Conservation (phyloP, 2,113 vertebrate species). For the Suncus etruscus region DNA sequence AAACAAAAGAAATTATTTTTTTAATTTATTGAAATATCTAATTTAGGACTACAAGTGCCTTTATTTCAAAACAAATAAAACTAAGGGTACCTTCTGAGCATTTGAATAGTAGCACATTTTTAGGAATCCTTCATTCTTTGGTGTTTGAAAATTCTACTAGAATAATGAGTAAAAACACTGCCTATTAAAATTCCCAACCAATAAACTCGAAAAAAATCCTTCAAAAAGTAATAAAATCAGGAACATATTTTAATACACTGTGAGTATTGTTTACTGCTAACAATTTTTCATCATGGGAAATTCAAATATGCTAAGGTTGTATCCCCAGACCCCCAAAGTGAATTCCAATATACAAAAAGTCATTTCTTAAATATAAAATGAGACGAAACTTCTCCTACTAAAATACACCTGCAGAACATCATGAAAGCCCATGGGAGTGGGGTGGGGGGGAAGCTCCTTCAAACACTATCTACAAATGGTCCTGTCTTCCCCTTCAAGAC, state of each 20-base stretch:
- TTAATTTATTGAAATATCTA: neutral
- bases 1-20: neutral
- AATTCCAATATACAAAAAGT: neutral
- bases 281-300: neutral
- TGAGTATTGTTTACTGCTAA: neutral
- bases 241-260: neutral
- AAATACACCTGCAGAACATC: neutral
- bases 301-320: neutral
- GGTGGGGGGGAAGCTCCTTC: too few species aligned
- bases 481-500: neutral
- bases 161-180: neutral
- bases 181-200: slow-evolving; percentile 18
- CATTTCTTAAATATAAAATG: slow-evolving; percentile 14
- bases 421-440: neutral
- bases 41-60: neutral
- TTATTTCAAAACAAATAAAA: slow-evolving; percentile 22
- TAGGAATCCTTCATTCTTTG: neutral
- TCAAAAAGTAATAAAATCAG: neutral
- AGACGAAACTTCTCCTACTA: neutral
- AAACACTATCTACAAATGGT: neutral
- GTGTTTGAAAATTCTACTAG: slow-evolving; percentile 7
- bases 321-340: neutral
- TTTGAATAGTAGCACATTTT: neutral
- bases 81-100: neutral
- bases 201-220: neutral